Evolutionary conservation across 2,113 vertebrate genomes (phyloP), one percentile per base, ranked within the genome.

Genomic region (Tursiops truncatus): DNA sequence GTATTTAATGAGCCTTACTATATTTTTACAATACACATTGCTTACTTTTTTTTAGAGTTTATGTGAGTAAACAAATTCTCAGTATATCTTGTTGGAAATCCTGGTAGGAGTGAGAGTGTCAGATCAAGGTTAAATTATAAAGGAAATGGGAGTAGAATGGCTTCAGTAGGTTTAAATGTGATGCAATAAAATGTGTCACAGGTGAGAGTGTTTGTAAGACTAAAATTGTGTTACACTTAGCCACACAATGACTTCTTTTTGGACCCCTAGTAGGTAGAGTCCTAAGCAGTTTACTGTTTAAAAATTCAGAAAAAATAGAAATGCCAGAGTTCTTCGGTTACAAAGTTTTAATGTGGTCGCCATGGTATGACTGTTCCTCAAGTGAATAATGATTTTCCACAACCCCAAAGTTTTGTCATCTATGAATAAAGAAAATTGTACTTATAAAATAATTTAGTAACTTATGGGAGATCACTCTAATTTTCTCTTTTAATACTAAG

Each of bases 401-500:
- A 80, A 80, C 25, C 71, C 13, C 12, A 83, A 84, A 36, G 23
- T 63, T 81, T 76, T 94, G 4, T 38, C 60, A 36, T 41, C 20
- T 81, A 23, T 79, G 74, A 94, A 87, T 82, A 53, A 87, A 92
- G 33, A 53, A 89, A 92, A 87, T 3, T 68, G 6, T 36, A 50
- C 14, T 71, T 94, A 26, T 18, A 68, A 96, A 89, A 84, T 93
- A 76, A 95, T 38, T 63, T 71, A 41, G 8, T 41, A 36, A 23
- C 31, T 89, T 80, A 21, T n/a, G 13, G 21, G 47, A 76, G 14
- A 47, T 56, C 20, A 94, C 23, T 81, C 73, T 95, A 21, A 79
- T 84, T 87, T 93, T 80, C 18, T 93, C 47, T 85, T 91, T 91
- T 62, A 96, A 65, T 84, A 65, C 3, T 41, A 88, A 80, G 18